Percentiles rank a stretch among this genome's conserved stretches.
phyloP scores from a whole-genome alignment of 37 sponge, comb jelly and placozoan genomes.

The Beroe ovata region DNA sequence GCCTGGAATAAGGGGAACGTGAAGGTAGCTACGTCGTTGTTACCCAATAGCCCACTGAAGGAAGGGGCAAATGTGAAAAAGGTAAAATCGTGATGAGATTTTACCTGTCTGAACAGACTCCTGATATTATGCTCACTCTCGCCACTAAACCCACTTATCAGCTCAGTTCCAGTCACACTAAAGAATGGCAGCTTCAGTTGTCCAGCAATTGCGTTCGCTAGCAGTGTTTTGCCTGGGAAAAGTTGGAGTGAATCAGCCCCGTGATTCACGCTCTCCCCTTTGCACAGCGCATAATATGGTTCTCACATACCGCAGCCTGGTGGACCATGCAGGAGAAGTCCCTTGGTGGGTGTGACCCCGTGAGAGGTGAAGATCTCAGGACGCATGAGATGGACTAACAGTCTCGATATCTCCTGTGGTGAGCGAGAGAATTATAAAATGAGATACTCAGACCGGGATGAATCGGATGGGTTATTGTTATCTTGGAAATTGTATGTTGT shows the following conservation, averaged over 20 bases:
- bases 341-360: slow-evolving; percentile 81
- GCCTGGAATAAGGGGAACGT: slow-evolving; percentile 63
- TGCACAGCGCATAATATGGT: neutral
- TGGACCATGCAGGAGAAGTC: slow-evolving; percentile 93
- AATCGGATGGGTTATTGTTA: no score
- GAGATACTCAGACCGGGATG: no score
- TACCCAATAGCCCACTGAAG: no score
- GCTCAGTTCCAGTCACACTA: slow-evolving; percentile 86
- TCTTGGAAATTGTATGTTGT: neutral
- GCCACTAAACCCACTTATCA: slow-evolving; percentile 95
- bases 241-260: neutral
- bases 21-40: no score
- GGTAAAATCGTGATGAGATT: no score
- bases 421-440: no score
- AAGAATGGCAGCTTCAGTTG: slow-evolving; percentile 87
- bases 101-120: slow-evolving; percentile 77
- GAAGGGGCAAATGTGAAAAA: no score
- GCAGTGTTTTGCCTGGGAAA: slow-evolving; percentile 80
- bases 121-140: slow-evolving; percentile 91
- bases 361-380: slow-evolving; percentile 84
- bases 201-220: slow-evolving; percentile 96
- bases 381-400: slow-evolving; percentile 82
- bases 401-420: slow-evolving; percentile 74
- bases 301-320: slow-evolving; percentile 87
- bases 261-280: neutral